A percentile compares a stretch with the other conserved stretches of the same genome.
Conservation (phyloP, 2,888 invertebrate species). For the Eupsilia transversa region DNA sequence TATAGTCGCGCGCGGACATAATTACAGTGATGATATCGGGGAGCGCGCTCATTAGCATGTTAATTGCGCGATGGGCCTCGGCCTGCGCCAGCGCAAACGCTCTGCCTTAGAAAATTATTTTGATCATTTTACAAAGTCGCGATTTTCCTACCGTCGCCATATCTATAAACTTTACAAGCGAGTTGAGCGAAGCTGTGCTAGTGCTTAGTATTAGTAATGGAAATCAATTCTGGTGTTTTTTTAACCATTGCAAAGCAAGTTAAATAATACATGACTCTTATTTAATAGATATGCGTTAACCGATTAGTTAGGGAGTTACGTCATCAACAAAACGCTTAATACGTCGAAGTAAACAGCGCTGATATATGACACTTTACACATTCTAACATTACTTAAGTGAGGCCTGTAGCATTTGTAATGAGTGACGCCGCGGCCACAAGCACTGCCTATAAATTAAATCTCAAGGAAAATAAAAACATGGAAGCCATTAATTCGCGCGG, state of each 20-base stretch:
- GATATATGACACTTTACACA: slow-evolving; percentile 88
- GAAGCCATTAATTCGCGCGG: slow-evolving; percentile 90
- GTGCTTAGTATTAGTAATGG: slow-evolving; percentile 27
- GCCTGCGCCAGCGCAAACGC: slow-evolving; percentile 65
- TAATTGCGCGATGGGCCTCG: slow-evolving; percentile 85
- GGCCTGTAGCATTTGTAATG: slow-evolving; percentile 87
- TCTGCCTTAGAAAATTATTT: slow-evolving; percentile 73
- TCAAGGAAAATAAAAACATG: slow-evolving; percentile 91
- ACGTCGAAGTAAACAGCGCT: slow-evolving; percentile 83
- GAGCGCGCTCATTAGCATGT: slow-evolving; percentile 88
- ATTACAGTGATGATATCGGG: slow-evolving; percentile 89
- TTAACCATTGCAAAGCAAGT: slow-evolving; percentile 16
- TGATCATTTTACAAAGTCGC: slow-evolving; percentile 68
- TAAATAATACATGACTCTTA: slow-evolving; percentile 39
- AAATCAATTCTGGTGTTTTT: slow-evolving; percentile 31
- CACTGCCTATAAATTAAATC: slow-evolving; percentile 89
- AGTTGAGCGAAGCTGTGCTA: slow-evolving; percentile 20
- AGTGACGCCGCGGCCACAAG: slow-evolving; percentile 86
- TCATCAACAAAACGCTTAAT: slow-evolving; percentile 78
- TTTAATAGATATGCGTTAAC: slow-evolving; percentile 50
- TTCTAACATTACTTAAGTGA: slow-evolving; percentile 86
- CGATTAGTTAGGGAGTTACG: slow-evolving; percentile 71
- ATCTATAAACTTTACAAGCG: slow-evolving; percentile 43
- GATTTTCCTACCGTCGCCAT: slow-evolving; percentile 38
- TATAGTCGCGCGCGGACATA: slow-evolving; percentile 86